Conservation (phyloP, 2,797 vertebrate species). For the Tympanoctomys barrerae region DNA sequence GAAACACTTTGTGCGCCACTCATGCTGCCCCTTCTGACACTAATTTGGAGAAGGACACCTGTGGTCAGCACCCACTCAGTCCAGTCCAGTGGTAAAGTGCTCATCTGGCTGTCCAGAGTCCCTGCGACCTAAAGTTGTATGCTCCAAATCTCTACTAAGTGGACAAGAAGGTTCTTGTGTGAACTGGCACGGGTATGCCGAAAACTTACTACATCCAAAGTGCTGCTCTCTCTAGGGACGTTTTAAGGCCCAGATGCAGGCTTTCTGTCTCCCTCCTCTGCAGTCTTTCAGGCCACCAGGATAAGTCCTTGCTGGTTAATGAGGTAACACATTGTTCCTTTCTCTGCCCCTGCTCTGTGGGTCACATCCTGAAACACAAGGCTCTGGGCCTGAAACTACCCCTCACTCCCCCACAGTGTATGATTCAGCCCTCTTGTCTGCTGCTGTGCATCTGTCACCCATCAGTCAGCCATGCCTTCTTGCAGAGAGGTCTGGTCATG, state of each 20-base stretch:
- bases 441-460: not conserved
- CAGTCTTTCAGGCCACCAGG: not conserved
- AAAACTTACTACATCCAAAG: not conserved
- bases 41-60: not conserved
- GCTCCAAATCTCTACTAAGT: not conserved
- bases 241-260: not conserved
- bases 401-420: rapidly evolving
- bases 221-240: not conserved
- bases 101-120: not conserved
- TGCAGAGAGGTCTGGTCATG: not conserved
- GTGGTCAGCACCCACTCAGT: not conserved
- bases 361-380: not conserved
- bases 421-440: not conserved
- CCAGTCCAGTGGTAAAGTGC: not conserved
- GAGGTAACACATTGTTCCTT: not conserved
- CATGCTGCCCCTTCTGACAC: not conserved
- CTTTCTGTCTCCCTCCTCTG: not conserved
- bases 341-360: not conserved
- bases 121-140: not conserved
- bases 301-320: not conserved
- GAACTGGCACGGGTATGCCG: too few species aligned
- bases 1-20: not conserved
- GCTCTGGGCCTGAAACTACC: not conserved
- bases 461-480: not conserved
- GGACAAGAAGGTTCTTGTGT: not conserved